These are phyloP conservation scores for Diplodus puntazzo DNA, from an alignment of 2,797 vertebrate species.

Conservation along the genomic window DNA sequence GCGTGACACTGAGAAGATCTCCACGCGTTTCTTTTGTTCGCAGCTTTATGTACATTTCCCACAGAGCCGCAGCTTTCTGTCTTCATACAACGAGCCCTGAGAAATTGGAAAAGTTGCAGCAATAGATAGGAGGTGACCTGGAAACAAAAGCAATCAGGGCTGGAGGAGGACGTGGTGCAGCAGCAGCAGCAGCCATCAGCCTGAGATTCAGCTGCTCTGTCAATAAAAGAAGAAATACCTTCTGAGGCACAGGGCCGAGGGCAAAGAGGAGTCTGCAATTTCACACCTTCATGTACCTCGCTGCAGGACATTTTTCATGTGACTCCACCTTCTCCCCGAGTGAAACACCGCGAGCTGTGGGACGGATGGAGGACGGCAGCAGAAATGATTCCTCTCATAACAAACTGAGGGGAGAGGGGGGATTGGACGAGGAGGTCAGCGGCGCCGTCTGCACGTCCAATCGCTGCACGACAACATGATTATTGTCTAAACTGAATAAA, in stretches of 20 bases:
- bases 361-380: slow-evolving; percentile 33
- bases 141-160: slow-evolving; percentile 88
- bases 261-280: slow-evolving; percentile 80
- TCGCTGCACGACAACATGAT: slow-evolving; percentile 91
- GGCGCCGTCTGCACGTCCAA: slow-evolving; percentile 43
- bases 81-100: slow-evolving; percentile 86
- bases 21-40: slow-evolving; percentile 52
- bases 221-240: slow-evolving; percentile 84
- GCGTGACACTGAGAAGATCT: slow-evolving; percentile 61
- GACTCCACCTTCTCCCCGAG: slow-evolving; percentile 43
- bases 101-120: slow-evolving; percentile 91
- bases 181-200: slow-evolving; percentile 61
- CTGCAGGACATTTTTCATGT: slow-evolving; percentile 74
- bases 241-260: slow-evolving; percentile 72
- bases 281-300: slow-evolving; percentile 79
- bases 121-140: slow-evolving; percentile 87
- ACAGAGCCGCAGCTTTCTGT: slow-evolving; percentile 73
- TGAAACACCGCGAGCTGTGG: slow-evolving; percentile 13
- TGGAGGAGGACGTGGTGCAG: slow-evolving; percentile 57
- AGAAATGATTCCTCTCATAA: slow-evolving; percentile 54
- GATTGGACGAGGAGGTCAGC: slow-evolving; percentile 41
- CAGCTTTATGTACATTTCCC: slow-evolving; percentile 67
- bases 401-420: slow-evolving; percentile 11
- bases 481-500: slow-evolving; percentile 86
- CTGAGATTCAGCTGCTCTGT: slow-evolving; percentile 77